Conservation (phyloP, 92 coral and sea anemone genomes). For the Pocillopora grandis region DNA sequence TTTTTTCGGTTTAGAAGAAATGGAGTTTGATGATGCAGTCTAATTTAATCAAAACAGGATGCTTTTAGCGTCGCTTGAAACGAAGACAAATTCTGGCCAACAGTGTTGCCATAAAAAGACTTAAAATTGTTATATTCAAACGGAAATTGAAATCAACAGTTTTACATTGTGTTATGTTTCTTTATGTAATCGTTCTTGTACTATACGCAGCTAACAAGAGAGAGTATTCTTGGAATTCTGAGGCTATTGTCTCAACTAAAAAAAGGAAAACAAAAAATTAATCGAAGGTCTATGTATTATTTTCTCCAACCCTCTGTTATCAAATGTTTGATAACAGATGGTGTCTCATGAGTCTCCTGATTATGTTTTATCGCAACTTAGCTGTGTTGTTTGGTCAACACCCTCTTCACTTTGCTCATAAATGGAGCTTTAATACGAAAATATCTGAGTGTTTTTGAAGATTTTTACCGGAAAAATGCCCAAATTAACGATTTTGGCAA, state of each 20-base stretch:
- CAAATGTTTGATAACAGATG: not conserved
- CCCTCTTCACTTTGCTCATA: no score
- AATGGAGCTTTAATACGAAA: no score
- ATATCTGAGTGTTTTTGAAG: no score
- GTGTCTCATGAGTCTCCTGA: not conserved
- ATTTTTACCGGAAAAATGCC: not conserved
- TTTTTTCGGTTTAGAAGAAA: no score
- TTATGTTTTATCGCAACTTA: not conserved
- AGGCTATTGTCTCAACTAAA: not conserved
- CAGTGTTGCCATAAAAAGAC: not conserved
- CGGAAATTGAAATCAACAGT: not conserved
- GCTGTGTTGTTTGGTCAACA: not conserved
- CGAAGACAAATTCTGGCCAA: no score
- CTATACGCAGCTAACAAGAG: not conserved
- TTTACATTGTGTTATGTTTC: not conserved
- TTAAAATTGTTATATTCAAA: not conserved
- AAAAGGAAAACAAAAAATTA: no score
- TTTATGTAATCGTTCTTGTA: not conserved
- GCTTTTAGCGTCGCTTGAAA: no score
- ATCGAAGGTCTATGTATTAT: not conserved
- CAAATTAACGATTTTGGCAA: not conserved
- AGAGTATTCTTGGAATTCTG: not conserved
- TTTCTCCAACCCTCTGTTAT: not conserved
- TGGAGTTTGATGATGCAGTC: no score
- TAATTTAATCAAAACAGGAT: no score